These are phyloP conservation scores for Sceloporus tristichus DNA, from an alignment of 2,113 vertebrate species.

Conservation along the genomic window DNA sequence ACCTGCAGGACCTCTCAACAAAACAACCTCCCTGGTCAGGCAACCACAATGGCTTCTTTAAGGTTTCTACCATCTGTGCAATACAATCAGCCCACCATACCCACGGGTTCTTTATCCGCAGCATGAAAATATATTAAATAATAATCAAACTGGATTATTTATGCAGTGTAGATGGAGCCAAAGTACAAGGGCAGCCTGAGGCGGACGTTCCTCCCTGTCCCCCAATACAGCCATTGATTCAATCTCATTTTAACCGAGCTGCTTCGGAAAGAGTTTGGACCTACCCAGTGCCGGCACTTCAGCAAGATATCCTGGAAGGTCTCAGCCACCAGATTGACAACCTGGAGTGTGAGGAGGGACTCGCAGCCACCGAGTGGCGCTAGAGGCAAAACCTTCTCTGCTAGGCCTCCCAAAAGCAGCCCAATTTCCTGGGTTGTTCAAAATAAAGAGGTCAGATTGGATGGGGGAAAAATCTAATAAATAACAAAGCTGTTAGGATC, in stretches of 20 bases:
- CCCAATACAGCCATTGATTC: no score
- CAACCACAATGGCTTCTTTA: no score
- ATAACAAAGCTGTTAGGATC: no score
- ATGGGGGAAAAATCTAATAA: neutral
- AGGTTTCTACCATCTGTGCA: no score
- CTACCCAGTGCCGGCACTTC: conserved; percentile 91
- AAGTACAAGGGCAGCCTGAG: neutral
- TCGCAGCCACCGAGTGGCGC: accelerated
- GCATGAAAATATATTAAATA: neutral
- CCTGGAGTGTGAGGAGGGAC: conserved; percentile 65
- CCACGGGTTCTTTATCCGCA: neutral
- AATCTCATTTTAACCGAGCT: accelerated
- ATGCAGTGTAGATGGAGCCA: neutral
- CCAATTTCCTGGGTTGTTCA: conserved; percentile 77
- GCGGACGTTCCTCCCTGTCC: neutral
- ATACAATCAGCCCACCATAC: no score
- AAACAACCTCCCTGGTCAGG: no score
- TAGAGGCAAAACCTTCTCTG: conserved; percentile 75
- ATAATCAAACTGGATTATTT: neutral
- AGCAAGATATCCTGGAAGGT: conserved; percentile 88
- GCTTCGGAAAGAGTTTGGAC: accelerated
- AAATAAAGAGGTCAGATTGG: conserved; percentile 17
- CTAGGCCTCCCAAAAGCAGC: conserved; percentile 81
- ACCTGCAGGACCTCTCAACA: no score
- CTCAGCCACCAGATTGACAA: conserved; percentile 74